A percentile compares a stretch with the other conserved stretches of the same genome.
Evolutionary conservation across 2,797 vertebrate species (phyloP).

Genomic region (Coregonus sp.): DNA sequence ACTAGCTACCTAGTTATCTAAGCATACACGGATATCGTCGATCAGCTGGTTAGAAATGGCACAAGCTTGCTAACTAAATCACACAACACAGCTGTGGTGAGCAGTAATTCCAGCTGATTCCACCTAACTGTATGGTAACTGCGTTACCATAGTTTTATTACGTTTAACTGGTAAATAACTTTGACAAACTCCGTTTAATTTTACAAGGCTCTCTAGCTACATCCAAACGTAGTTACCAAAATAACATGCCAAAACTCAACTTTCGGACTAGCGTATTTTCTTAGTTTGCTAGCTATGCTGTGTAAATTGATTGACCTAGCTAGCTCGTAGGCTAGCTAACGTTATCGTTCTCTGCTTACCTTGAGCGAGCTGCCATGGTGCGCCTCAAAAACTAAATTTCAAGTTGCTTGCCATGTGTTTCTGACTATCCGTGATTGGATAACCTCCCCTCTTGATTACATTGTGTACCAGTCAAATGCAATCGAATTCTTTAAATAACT

Average conservation of each 20-base stretch:
- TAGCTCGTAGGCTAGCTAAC: slow-evolving; percentile 29
- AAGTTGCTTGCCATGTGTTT: slow-evolving; percentile 69
- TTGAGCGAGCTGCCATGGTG: slow-evolving; percentile 87
- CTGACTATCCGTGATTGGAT: slow-evolving; percentile 49
- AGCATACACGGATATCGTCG: no score
- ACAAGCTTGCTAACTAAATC: no score
- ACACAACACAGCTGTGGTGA: slow-evolving; percentile 1
- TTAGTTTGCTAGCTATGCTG: not conserved
- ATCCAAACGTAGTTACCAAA: not conserved
- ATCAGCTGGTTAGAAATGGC: no score
- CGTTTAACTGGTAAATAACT: not conserved
- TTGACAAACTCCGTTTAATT: not conserved
- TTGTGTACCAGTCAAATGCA: slow-evolving; percentile 48
- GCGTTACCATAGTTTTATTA: not conserved
- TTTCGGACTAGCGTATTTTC: not conserved
- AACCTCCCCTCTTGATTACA: slow-evolving; percentile 59
- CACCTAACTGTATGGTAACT: slow-evolving; percentile 30
- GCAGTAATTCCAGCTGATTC: slow-evolving; percentile 71
- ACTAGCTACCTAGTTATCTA: no score
- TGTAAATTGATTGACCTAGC: slow-evolving; percentile 19
- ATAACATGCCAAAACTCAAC: not conserved
- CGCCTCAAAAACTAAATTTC: slow-evolving; percentile 55
- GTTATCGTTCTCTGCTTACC: slow-evolving; percentile 73
- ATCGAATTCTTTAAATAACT: slow-evolving; percentile 22
- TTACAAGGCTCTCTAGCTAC: not conserved